Conservation (phyloP, 2,797 vertebrate species). For the Cuculus canorus region DNA sequence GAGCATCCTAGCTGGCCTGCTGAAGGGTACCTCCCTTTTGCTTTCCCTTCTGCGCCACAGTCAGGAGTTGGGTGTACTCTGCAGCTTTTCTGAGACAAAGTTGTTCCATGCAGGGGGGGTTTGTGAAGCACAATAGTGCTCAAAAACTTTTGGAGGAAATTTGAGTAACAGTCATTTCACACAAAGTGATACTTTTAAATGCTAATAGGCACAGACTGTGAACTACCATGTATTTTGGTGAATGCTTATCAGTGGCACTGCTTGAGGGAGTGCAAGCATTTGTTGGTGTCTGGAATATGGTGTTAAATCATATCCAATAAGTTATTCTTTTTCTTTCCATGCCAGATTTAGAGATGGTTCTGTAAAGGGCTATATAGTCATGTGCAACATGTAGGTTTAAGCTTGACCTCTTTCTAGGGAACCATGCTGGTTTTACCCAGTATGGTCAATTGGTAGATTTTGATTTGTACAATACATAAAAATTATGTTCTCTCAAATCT, state of each 20-base stretch:
- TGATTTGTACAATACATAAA: background rate
- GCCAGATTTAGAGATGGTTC: background rate
- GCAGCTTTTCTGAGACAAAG: background rate
- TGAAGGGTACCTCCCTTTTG: accelerated
- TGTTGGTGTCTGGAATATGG: background rate
- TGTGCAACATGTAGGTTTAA: accelerated
- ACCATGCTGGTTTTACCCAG: background rate
- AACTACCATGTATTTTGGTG: background rate
- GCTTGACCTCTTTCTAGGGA: background rate
- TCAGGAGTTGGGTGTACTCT: background rate
- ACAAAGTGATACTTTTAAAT: background rate
- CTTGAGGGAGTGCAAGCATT: background rate
- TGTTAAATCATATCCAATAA: background rate
- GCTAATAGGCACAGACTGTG: background rate
- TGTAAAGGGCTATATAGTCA: background rate
- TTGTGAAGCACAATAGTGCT: background rate
- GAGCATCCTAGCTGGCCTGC: background rate
- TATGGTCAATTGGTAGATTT: background rate
- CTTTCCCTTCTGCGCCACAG: background rate
- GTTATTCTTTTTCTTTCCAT: background rate
- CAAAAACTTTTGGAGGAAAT: background rate
- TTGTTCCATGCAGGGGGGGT: accelerated
- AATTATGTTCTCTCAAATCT: background rate
- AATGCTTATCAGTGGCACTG: background rate
- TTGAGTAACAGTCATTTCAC: background rate